Evolutionary conservation across 2,888 invertebrate species (phyloP), one percentile per base, ranked within the genome.

Genomic region (Cataglyphis albicans): DNA sequence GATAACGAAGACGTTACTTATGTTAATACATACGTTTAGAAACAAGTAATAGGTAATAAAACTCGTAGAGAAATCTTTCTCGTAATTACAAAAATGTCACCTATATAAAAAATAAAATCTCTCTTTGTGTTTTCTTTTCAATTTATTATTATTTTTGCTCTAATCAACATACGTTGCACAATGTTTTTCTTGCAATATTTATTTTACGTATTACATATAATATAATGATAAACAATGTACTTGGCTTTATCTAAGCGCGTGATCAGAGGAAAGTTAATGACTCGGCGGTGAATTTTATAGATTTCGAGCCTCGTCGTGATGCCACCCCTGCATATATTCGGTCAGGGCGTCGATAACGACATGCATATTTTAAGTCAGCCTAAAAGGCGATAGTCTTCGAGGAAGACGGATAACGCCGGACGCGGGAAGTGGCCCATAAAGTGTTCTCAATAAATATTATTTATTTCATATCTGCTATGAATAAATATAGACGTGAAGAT

Each of bases 371-470:
- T 83, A 85, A 87, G 82, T 72, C 76, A 52, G 85, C 82, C 82
- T 87, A 85, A 87, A 83, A 87, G 83, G 82, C 74, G 85, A 88
- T 87, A 87, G 87, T 82, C 87, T 86, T 87, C 84, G 78, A 84
- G 82, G 82, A 85, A 87, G 48, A 59, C 48, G 73, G 67, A 70
- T 64, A 68, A 29, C 41, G 41, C 63, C 38, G 61, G 68, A 82
- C 61, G 68, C 81, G 81, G 63, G 59, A 83, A 64, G 18, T 35
- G 44, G 15, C 61, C 29, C 41, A 59, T 80, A 18, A 63, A 76
- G 61, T 21, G 57, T 55, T 21, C 5, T 44, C 32, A 64, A 72
- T 65, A 67, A 74, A 74, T 67, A 61, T 64, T 65, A 63, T 63
- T 78, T 83, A 64, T 57, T 80, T 55, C 10, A 55, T 48, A 72